A percentile compares a stretch with the other conserved stretches of the same genome.
Conservation (phyloP, 2,888 invertebrate genomes). For the Timema cristinae region DNA sequence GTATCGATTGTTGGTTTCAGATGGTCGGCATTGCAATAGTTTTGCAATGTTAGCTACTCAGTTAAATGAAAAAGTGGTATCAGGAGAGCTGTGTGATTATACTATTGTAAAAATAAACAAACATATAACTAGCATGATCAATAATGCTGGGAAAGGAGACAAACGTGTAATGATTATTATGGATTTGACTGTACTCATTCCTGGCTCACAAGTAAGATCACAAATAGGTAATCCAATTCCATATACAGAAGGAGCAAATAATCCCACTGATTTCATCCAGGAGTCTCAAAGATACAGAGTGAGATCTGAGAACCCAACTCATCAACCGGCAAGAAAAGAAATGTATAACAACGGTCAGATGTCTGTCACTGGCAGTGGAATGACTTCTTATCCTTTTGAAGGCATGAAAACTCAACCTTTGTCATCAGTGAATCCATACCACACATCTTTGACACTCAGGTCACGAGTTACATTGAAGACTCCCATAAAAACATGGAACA, state of each 20-base stretch:
- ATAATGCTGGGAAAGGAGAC: constrained; percentile 64
- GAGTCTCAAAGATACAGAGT: too few relatives aligned
- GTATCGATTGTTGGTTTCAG: constrained; percentile 79
- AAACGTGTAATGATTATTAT: constrained; percentile 82
- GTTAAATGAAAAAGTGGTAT: constrained; percentile 61
- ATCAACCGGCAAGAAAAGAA: too few relatives aligned
- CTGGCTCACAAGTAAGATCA: constrained; percentile 66
- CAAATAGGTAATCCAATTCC: constrained; percentile 77
- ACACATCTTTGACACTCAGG: constrained; percentile 63
- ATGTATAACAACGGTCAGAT: too few relatives aligned
- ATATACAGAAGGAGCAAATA: constrained; percentile 36
- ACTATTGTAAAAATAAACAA: constrained; percentile 75
- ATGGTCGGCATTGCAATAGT: constrained; percentile 77
- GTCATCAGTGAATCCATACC: too few relatives aligned
- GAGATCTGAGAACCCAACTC: too few relatives aligned
- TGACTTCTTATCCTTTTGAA: too few relatives aligned
- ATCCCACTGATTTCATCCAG: too few relatives aligned
- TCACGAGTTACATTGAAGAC: constrained; percentile 83
- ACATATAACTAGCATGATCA: constrained; percentile 77
- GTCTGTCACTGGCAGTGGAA: too few relatives aligned
- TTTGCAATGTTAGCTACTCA: constrained; percentile 91
- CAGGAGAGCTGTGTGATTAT: constrained; percentile 63
- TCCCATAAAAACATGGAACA: constrained; percentile 80
- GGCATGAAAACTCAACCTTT: too few relatives aligned
- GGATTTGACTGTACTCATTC: constrained; percentile 67